phyloP scores from a whole-genome alignment of 2,888 invertebrate species.

The Achlya flavicornis region DNA sequence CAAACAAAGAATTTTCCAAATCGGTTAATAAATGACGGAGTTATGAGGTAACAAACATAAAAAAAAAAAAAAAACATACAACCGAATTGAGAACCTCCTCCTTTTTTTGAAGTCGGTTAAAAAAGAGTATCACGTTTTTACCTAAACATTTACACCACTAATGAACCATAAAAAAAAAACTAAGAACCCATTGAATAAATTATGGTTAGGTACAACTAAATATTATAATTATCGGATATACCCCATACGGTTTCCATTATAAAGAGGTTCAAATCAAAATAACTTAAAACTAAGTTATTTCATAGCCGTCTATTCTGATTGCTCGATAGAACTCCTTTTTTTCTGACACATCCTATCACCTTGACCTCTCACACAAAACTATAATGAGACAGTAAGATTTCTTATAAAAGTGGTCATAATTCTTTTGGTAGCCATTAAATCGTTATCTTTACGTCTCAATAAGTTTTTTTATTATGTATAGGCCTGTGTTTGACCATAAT shows the following conservation, averaged over 20 bases:
- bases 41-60: no score
- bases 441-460: slow-evolving; percentile 58
- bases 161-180: slow-evolving; percentile 39
- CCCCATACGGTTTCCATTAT: slow-evolving; percentile 39
- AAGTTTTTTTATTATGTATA: no score
- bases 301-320: slow-evolving; percentile 42
- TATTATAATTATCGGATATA: slow-evolving; percentile 19
- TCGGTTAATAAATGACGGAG: no score
- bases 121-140: slow-evolving; percentile 20
- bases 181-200: slow-evolving; percentile 34
- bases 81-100: no score
- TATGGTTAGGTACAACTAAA: slow-evolving; percentile 28
- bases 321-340: slow-evolving; percentile 40
- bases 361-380: slow-evolving; percentile 18
- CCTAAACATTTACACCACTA: slow-evolving; percentile 37
- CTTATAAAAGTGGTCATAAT: not conserved
- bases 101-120: no score
- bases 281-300: not conserved
- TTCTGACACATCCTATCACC: slow-evolving; percentile 4
- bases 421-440: not conserved
- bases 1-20: no score
- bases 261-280: not conserved
- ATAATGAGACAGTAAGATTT: slow-evolving; percentile 6
- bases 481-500: no score
- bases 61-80: no score